Base-by-base conservation (phyloP, 2,888 invertebrate genomes). In the Brenthis ino region DNA sequence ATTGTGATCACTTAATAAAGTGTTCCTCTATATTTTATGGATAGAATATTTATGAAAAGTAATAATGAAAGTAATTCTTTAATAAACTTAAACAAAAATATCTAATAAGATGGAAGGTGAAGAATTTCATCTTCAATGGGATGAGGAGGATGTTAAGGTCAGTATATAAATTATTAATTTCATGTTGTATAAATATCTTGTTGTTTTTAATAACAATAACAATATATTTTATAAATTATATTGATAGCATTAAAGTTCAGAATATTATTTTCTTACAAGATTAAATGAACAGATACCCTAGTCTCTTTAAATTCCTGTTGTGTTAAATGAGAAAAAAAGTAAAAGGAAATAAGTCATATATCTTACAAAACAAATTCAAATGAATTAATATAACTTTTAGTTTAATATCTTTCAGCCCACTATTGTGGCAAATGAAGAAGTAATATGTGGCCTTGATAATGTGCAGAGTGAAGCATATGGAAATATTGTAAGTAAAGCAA, bases 121-220 rank as follows among this genome's bases (percentile, higher is more conserved):
- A 72, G 90, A 88, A 55, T 93, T 89, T 75, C 85, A 84, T 76
- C 89, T 93, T 80, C 91, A 89, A 12, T 93, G 93, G 93, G 91
- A 90, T 71, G 91, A 90, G 71, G 90, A 87, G 74, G 87, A 85
- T 74, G 85, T 87, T 3, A 90, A 92, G 86, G 93, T 74, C 64
- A 33, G 33, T 70, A 64, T 58, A 64, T 43, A 43, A 43, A 43
- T 43, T 11, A 43, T 43, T 43, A 1, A 43, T 43, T 43, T 43
- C 28, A 48, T 28, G 28, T 24, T 48, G n/a, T 14, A 4, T n/a
- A n/a, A 48, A 28, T 8, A 43, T 54, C 28, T 54, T 54, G 20
- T 16, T 54, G 8, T 54, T 54, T 24, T 54, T 28, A 3, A 24
- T 54, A 24, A 54, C 12, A 28, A 5, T 43, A 43, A 43, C 1